phyloP scores from a whole-genome alignment of 2,797 vertebrate species.

The Cossypha polioptera region DNA sequence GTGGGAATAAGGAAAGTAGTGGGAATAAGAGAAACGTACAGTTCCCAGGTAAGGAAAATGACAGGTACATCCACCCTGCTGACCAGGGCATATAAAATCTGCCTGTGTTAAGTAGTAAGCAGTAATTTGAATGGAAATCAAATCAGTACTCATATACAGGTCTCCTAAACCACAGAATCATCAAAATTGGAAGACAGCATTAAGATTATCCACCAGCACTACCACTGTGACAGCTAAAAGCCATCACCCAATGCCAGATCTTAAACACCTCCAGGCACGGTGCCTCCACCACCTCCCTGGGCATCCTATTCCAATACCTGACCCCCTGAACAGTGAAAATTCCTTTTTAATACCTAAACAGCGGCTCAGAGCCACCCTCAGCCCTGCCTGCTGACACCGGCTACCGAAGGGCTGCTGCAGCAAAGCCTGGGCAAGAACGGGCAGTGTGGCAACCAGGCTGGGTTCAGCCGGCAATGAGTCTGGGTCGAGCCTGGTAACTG shows the following conservation, averaged over 20 bases:
- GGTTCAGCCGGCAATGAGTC: rapidly evolving
- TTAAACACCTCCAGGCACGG: neutral
- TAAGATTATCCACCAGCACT: neutral
- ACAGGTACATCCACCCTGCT: neutral
- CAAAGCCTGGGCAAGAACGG: neutral
- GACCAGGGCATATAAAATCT: neutral
- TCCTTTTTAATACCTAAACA: rapidly evolving
- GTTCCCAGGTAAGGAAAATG: neutral
- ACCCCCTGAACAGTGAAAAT: rapidly evolving
- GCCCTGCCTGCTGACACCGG: neutral
- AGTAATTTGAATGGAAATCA: neutral
- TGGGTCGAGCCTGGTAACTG: no score
- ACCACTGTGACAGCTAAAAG: neutral
- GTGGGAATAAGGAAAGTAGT: neutral
- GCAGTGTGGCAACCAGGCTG: neutral
- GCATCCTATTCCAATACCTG: neutral
- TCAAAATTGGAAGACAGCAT: rapidly evolving
- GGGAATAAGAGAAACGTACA: neutral
- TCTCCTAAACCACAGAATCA: neutral
- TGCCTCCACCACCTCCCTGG: neutral
- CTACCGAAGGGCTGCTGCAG: rapidly evolving
- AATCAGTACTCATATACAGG: rapidly evolving
- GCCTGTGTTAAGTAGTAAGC: rapidly evolving
- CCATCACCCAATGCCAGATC: rapidly evolving
- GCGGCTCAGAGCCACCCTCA: rapidly evolving